Conservation (phyloP, 2,888 invertebrate genomes). For the Athalia rosae region DNA sequence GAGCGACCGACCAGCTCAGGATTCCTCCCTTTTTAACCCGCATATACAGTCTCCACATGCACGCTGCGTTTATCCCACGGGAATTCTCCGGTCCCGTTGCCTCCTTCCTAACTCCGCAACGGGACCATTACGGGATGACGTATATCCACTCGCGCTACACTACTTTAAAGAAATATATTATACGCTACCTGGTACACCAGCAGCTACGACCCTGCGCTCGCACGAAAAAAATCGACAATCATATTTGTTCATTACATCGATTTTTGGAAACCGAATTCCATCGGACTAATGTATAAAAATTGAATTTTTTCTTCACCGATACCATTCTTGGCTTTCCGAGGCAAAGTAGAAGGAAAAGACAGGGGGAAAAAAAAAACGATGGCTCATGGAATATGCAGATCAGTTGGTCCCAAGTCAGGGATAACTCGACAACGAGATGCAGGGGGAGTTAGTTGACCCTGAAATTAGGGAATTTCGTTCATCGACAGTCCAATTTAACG, state of each 20-base stretch:
- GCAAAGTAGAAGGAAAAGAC: background rate
- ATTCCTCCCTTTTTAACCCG: conserved; percentile 14
- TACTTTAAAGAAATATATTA: no score
- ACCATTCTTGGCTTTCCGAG: no score
- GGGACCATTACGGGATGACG: conserved; percentile 69
- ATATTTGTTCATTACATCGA: no score
- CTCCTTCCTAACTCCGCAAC: conserved; percentile 55
- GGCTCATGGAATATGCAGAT: conserved; percentile 17
- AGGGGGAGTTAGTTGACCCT: conserved; percentile 36
- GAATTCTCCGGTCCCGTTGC: conserved; percentile 54
- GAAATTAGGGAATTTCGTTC: conserved; percentile 34
- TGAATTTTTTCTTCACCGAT: no score
- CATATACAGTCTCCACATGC: conserved; percentile 26
- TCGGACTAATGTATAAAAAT: no score
- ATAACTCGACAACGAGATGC: conserved; percentile 33
- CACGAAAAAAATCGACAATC: no score
- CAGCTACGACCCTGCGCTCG: no score
- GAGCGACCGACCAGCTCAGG: background rate
- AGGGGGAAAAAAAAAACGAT: conserved; percentile 22
- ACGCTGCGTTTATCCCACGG: conserved; percentile 47
- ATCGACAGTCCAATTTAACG: conserved; percentile 19
- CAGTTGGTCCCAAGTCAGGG: conserved; percentile 26
- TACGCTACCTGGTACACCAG: conserved; percentile 58
- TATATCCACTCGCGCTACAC: conserved; percentile 58
- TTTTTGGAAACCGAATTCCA: no score